phyloP scores from a whole-genome alignment of 2,113 vertebrate species.

The Parus major region DNA sequence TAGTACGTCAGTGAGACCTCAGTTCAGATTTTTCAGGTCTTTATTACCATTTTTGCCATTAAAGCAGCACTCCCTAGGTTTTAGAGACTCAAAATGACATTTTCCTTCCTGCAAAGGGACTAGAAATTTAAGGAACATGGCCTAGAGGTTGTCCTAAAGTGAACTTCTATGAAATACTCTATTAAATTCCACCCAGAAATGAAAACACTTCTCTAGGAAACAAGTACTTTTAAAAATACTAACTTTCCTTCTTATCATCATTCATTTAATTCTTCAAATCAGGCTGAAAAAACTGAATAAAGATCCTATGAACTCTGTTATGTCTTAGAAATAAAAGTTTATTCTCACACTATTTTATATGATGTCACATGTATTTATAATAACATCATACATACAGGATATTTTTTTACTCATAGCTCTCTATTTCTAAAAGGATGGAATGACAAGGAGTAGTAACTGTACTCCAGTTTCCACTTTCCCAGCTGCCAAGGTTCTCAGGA shows the following conservation, averaged over 20 bases:
- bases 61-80: not conserved
- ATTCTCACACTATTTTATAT: not conserved
- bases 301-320: not conserved
- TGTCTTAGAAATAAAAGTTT: not conserved
- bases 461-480: not conserved
- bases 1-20: not conserved
- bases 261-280: not conserved
- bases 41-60: not conserved
- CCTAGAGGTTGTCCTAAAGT: not conserved
- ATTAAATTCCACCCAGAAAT: not conserved
- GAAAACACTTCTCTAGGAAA: not conserved
- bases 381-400: not conserved
- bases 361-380: not conserved
- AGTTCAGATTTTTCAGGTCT: not conserved
- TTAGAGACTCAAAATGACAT: not conserved
- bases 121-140: not conserved
- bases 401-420: not conserved
- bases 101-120: not conserved
- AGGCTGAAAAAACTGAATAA: not conserved
- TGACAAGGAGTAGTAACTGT: not conserved
- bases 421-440: not conserved
- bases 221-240: not conserved
- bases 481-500: not conserved
- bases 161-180: not conserved
- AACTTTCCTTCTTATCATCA: not conserved